Conservation (phyloP, 2,113 vertebrate genomes). For the mouse (Mus musculus) region DNA sequence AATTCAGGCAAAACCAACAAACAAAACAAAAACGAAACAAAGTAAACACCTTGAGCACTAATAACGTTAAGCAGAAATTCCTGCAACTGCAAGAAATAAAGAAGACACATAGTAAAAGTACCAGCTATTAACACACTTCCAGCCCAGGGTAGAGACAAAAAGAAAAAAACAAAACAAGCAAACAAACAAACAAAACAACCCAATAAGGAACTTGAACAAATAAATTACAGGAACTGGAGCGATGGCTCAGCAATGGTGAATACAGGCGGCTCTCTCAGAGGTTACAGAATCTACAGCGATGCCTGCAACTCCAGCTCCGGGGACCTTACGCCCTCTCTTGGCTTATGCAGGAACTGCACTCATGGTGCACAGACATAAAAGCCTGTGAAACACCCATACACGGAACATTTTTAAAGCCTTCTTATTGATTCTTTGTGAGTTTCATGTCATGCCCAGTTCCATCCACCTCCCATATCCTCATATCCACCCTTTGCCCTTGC, state of each 20-base stretch:
- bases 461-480: too few species aligned
- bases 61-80: not conserved
- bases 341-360: not conserved
- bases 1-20: not conserved
- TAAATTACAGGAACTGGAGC: not conserved
- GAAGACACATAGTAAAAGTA: not conserved
- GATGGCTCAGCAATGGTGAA: not conserved
- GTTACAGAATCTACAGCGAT: not conserved
- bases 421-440: too few species aligned
- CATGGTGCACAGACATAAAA: not conserved
- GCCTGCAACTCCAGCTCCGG: not conserved
- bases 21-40: not conserved
- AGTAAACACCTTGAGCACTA: not conserved
- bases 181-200: too few species aligned
- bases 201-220: not conserved
- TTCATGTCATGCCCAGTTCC: too few species aligned
- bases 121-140: not conserved
- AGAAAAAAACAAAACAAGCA: not conserved
- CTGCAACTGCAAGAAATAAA: not conserved
- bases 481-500: too few species aligned
- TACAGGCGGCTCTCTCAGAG: too few species aligned
- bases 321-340: not conserved
- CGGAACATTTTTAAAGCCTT: not conserved
- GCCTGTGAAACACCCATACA: not conserved
- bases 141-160: not conserved